Evolutionary conservation across 92 coral and sea anemone species (phyloP).

Genomic region (Heteractis magnifica): DNA sequence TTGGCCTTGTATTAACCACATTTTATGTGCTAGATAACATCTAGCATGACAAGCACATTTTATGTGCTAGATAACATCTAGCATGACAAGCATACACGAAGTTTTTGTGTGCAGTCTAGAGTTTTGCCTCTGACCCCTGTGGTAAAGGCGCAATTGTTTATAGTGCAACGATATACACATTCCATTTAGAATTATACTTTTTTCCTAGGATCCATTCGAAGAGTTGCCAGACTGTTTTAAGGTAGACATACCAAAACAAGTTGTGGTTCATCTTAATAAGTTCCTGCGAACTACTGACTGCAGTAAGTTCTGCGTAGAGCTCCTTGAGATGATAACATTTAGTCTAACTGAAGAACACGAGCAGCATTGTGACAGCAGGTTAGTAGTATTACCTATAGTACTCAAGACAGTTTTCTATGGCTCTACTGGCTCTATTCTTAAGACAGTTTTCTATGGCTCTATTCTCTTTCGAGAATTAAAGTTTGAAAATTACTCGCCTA

Average conservation of each 20-base stretch:
- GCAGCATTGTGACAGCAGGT: not conserved
- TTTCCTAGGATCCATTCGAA: constrained; percentile 11
- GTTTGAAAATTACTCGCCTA: too few species aligned
- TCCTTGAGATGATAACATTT: constrained; percentile 9
- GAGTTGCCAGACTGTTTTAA: constrained; percentile 13
- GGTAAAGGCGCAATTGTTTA: too few species aligned
- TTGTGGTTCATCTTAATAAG: not conserved
- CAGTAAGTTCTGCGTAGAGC: not conserved
- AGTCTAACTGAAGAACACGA: not conserved
- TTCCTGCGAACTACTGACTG: not conserved
- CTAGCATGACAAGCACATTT: too few species aligned
- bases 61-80: too few species aligned
- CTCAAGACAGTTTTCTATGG: not conserved
- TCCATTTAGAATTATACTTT: not conserved
- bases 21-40: too few species aligned
- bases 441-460: not conserved
- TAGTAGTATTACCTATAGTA: not conserved
- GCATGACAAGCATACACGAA: too few species aligned
- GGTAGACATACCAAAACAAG: not conserved
- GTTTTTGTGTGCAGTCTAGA: too few species aligned
- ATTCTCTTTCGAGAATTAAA: too few species aligned
- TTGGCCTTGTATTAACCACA: too few species aligned
- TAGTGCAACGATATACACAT: too few species aligned
- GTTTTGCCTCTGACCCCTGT: too few species aligned
- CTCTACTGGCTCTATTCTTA: not conserved